These are phyloP conservation scores for Cynopterus brachyotis DNA, from an alignment of 2,113 vertebrate genomes.

Conservation along the genomic window DNA sequence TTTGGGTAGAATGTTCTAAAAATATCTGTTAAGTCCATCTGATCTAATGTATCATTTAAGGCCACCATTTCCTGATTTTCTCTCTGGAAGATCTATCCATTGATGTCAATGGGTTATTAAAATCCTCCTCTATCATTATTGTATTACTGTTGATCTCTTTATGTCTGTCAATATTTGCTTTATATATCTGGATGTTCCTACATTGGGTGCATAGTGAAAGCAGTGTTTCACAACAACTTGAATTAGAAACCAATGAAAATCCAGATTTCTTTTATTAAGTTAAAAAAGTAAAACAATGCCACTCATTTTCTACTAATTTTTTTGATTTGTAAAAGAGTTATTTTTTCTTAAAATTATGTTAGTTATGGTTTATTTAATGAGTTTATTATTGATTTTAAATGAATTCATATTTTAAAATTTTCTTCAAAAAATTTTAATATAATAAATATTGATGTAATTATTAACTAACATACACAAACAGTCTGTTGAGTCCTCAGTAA, in stretches of 20 bases:
- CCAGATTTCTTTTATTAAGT: not conserved
- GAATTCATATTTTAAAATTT: not conserved
- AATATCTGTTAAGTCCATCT: not conserved
- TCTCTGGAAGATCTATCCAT: not conserved
- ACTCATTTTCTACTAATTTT: not conserved
- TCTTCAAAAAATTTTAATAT: not conserved
- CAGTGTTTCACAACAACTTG: not conserved
- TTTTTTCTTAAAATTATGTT: not conserved
- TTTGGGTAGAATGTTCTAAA: not conserved
- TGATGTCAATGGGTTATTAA: no score
- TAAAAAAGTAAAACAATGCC: not conserved
- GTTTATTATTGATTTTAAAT: not conserved
- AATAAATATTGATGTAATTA: not conserved
- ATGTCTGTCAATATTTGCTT: not conserved
- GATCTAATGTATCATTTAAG: not conserved
- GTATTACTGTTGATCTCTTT: not conserved
- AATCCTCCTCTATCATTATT: no score
- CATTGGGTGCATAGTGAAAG: not conserved
- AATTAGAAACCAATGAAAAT: not conserved
- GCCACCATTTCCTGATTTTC: not conserved
- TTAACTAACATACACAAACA: not conserved
- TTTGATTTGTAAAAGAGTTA: not conserved
- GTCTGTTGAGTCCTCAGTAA: not conserved
- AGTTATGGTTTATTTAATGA: conserved; percentile 1
- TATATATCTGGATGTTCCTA: not conserved